These are phyloP conservation scores for Champsocephalus gunnari DNA, from an alignment of 2,797 vertebrate species.

Conservation along the genomic window DNA sequence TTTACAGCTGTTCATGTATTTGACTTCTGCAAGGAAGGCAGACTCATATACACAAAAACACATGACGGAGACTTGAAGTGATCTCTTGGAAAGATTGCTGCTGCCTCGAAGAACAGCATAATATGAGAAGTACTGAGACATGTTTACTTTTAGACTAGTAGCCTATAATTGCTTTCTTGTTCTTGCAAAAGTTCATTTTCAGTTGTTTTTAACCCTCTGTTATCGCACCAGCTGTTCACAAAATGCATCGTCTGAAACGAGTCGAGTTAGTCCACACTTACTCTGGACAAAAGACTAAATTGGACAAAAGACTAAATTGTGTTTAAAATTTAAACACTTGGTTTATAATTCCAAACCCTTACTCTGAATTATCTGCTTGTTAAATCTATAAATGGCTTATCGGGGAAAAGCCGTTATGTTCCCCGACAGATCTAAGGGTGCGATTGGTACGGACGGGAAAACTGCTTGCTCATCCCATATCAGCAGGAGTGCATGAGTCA, in stretches of 20 bases:
- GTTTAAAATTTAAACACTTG: slow-evolving; percentile 12
- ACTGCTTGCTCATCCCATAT: slow-evolving; percentile 91
- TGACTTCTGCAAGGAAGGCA: neutral
- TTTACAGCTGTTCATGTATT: neutral
- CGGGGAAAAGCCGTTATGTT: slow-evolving; percentile 49
- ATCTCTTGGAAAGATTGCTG: slow-evolving; percentile 20
- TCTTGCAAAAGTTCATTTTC: slow-evolving; percentile 4
- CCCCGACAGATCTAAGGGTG: slow-evolving; percentile 56
- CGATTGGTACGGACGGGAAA: slow-evolving; percentile 69
- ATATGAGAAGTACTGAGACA: slow-evolving; percentile 13
- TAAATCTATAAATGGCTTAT: slow-evolving; percentile 33
- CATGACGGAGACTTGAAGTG: slow-evolving; percentile 7
- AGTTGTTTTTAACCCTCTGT: slow-evolving; percentile 3
- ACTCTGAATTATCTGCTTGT: slow-evolving; percentile 1
- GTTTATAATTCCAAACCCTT: slow-evolving; percentile 9
- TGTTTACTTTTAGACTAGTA: slow-evolving; percentile 2
- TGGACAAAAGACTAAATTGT: slow-evolving; percentile 17
- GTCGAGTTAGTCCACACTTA: neutral
- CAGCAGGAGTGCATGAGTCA: slow-evolving; percentile 90
- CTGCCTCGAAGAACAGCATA: slow-evolving; percentile 2
- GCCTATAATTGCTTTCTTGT: neutral
- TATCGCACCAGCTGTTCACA: slow-evolving; percentile 3
- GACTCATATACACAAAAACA: no score
- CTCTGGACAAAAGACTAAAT: neutral
- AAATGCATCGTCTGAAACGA: neutral